Base-by-base conservation (phyloP, 1,140 invertebrate species). In the Heliconius melpomene region DNA sequence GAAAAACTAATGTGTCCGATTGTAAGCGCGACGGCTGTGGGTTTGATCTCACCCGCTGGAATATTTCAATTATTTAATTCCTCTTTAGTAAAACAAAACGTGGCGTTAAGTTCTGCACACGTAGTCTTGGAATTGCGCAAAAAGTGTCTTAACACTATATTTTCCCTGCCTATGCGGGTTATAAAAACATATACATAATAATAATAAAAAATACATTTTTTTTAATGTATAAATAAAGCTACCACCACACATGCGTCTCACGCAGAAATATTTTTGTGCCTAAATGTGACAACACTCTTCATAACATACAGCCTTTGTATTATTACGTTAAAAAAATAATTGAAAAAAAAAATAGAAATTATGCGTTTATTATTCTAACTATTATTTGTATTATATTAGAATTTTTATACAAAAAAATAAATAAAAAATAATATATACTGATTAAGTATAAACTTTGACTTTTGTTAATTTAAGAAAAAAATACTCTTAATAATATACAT, bases 281-380 rank as follows among this genome's bases (percentile, higher is more conserved):
- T 66, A 29, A 66, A 29, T 11, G 60, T 66, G 60, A 66, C 60
- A 66, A 66, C 60, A 23, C 26, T 23, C 60, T 66, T 26, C 16
- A 29, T 29, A 66, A 16, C 60, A 66, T 66, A 60, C 74, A 52
- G 46, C 74, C 52, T 75, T 32, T 36, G 32, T 36, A 36, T 75
- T 8, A 32, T 57, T 54, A 13, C 26, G 18, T 54, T 36, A 36
- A 50, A 18, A 36, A 29, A 20, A 54, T 26, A 23, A 60, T 26
- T 60, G 26, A 3, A 60, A 29, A 66, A 16, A 13, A 13, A 66
- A 26, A 32, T 32, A 7, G 9, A 66, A 66, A 66, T 66, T 66
- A 66, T 66, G 60, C 60, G 26, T 66, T 26, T 66, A 66, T 23
- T 26, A 66, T 66, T 66, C 1, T 29, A 26, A 29, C 6, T 29